Evolutionary conservation across 2,113 vertebrate genomes (phyloP).

Genomic region (Morphnarchus princeps): DNA sequence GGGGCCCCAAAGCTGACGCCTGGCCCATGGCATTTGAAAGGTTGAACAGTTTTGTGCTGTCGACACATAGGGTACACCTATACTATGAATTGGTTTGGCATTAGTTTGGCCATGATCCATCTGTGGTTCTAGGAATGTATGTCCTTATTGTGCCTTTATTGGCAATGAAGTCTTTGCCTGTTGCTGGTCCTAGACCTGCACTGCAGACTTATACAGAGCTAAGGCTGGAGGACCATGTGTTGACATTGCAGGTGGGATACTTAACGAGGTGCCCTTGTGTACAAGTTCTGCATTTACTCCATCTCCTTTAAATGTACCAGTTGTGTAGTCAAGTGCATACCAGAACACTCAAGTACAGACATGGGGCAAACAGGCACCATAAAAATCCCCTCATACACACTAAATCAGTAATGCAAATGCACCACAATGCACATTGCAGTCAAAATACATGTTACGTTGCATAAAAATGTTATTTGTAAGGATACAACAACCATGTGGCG

Average conservation of each 20-base stretch:
- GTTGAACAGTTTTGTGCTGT: not conserved
- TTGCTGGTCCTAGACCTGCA: accelerated
- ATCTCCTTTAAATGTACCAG: not conserved
- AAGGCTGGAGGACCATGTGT: not conserved
- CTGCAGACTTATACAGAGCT: accelerated
- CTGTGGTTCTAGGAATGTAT: not conserved
- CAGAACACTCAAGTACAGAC: not conserved
- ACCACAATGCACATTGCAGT: accelerated
- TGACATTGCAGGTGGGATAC: not conserved
- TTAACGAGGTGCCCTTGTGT: not conserved
- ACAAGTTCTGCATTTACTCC: not conserved
- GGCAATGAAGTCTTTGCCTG: not conserved
- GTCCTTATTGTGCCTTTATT: not conserved
- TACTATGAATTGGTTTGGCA: not conserved
- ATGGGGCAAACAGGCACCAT: accelerated
- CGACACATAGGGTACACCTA: accelerated
- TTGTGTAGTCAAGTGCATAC: no score
- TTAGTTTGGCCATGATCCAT: not conserved
- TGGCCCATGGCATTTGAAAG: not conserved
- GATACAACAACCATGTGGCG: not conserved
- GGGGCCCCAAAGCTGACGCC: not conserved
- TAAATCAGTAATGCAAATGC: not conserved
- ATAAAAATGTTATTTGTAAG: not conserved
- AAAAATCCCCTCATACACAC: not conserved
- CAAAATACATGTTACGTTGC: not conserved